phyloP scores from a whole-genome alignment of 1,140 invertebrate species.

The Aphelinus atriplicis region DNA sequence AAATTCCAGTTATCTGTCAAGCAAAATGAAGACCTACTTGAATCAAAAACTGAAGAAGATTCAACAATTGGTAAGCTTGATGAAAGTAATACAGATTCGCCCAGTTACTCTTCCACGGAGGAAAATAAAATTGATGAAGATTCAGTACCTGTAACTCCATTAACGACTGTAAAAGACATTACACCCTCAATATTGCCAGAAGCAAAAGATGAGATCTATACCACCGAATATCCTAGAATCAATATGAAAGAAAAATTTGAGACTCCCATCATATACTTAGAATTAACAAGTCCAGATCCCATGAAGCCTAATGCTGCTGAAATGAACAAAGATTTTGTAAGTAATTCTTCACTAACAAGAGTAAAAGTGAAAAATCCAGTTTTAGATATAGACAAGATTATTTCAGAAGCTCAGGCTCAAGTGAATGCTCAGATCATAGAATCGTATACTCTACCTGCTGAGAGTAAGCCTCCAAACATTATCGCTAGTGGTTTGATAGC shows the following conservation, averaged over 20 bases:
- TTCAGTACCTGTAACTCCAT: not conserved
- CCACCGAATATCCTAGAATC: not conserved
- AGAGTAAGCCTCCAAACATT: constrained; percentile 43
- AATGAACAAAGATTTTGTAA: constrained; percentile 38
- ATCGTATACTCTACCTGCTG: constrained; percentile 44
- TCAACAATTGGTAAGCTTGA: not conserved
- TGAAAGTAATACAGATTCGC: not conserved
- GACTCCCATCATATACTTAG: constrained; percentile 37
- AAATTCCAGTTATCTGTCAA: too few relatives aligned
- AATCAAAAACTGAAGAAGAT: not conserved
- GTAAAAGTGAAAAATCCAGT: constrained; percentile 54
- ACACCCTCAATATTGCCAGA: not conserved
- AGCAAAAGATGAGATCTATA: not conserved
- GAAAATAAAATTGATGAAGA: constrained; percentile 9
- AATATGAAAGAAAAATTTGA: constrained; percentile 13
- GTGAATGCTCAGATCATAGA: constrained; percentile 34
- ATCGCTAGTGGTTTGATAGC: constrained; percentile 58
- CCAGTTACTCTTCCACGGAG: not conserved
- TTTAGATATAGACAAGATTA: constrained; percentile 50
- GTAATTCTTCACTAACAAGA: constrained; percentile 52
- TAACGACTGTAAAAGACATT: not conserved
- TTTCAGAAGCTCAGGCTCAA: constrained; percentile 45
- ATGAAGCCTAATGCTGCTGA: not conserved
- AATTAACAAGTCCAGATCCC: constrained; percentile 4
- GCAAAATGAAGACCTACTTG: too few relatives aligned